A percentile compares a stretch with the other conserved stretches of the same genome.
These are phyloP conservation scores for Euspilapteryx auroguttella DNA, from an alignment of 2,888 invertebrate genomes.

Conservation along the genomic window DNA sequence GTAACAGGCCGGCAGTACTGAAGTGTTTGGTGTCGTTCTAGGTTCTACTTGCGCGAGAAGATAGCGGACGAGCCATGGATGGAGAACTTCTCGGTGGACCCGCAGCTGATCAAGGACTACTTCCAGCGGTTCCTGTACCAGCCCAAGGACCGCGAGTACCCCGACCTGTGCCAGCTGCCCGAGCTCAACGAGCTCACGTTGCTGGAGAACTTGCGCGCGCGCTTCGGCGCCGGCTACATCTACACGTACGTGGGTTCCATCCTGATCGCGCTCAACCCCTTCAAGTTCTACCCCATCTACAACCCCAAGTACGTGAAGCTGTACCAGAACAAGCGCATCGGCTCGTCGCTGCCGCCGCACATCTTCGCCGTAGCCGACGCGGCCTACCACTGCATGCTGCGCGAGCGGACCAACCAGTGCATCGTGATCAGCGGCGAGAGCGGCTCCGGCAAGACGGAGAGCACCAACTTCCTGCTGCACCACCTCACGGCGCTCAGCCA, in stretches of 20 bases:
- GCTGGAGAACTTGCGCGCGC: conserved; percentile 83
- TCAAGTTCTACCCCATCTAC: conserved; percentile 95
- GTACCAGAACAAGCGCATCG: conserved; percentile 90
- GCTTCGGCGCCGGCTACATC: conserved; percentile 90
- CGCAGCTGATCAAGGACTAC: conserved; percentile 90
- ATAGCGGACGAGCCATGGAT: conserved; percentile 84
- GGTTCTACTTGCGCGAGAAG: conserved; percentile 88
- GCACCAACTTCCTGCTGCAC: conserved; percentile 92
- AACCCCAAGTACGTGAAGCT: conserved; percentile 96
- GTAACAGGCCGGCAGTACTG: no score
- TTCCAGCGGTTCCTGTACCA: conserved; percentile 90
- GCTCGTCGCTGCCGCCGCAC: conserved; percentile 92
- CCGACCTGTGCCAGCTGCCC: conserved; percentile 93
- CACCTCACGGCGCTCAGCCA: conserved; percentile 94
- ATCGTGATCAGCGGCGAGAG: conserved; percentile 95
- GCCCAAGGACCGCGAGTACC: conserved; percentile 91
- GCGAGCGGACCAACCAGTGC: conserved; percentile 85
- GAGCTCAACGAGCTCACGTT: conserved; percentile 93
- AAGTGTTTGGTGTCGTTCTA: conserved; percentile 38
- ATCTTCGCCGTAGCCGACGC: conserved; percentile 96
- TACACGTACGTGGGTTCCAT: conserved; percentile 97
- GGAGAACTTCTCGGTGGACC: conserved; percentile 86
- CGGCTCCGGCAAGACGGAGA: conserved; percentile 96
- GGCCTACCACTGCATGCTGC: conserved; percentile 92
- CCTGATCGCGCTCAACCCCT: conserved; percentile 91